Conservation (phyloP, 2,888 invertebrate species). For the Dromius quadrimaculatus region DNA sequence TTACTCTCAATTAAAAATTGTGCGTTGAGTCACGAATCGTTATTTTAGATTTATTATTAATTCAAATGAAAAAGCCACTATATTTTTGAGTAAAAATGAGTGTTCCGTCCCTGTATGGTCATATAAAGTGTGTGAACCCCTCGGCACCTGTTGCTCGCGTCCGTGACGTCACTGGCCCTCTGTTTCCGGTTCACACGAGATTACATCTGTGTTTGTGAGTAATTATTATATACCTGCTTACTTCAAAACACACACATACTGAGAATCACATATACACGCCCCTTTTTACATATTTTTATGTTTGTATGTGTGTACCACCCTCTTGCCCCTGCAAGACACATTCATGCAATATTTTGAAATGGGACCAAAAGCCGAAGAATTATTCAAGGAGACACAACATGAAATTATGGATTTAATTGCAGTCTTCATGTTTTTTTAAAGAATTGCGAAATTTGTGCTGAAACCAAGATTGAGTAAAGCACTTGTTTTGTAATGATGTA, state of each 20-base stretch:
- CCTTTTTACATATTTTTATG: background rate
- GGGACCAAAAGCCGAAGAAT: background rate
- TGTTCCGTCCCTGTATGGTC: background rate
- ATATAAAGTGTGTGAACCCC: conserved; percentile 55
- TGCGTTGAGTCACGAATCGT: too few relatives aligned
- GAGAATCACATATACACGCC: background rate
- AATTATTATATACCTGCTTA: conserved; percentile 39
- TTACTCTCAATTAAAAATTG: too few relatives aligned
- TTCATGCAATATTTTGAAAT: conserved; percentile 2
- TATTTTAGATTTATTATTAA: background rate
- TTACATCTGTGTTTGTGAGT: conserved; percentile 60
- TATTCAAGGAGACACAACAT: conserved; percentile 4
- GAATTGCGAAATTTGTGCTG: too few relatives aligned
- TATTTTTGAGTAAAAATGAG: background rate
- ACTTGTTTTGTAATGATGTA: too few relatives aligned
- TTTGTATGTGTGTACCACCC: background rate
- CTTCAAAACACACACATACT: conserved; percentile 11
- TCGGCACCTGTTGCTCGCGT: conserved; percentile 61
- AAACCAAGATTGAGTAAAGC: too few relatives aligned
- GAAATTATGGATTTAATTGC: too few relatives aligned
- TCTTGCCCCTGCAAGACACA: background rate
- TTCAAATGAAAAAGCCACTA: background rate
- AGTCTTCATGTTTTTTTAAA: too few relatives aligned
- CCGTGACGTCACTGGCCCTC: conserved; percentile 64
- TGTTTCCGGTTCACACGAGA: conserved; percentile 67